A percentile compares a stretch with the other conserved stretches of the same genome.
Evolutionary conservation across 2,797 vertebrate genomes (phyloP).

Genomic region (Cyclura pinguis): DNA sequence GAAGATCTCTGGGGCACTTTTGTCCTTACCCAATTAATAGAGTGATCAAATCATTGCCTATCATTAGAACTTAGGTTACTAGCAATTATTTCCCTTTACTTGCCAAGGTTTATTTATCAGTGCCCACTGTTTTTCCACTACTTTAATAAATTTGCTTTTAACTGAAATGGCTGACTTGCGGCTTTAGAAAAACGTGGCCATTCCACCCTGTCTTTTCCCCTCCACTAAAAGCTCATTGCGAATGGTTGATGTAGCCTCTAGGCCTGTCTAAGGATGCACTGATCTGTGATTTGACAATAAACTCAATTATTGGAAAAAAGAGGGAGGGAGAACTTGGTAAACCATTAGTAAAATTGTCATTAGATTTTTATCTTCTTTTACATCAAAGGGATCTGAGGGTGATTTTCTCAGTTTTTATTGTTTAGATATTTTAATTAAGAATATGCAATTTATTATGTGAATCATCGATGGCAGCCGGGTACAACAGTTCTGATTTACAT

Average conservation of each 20-base stretch:
- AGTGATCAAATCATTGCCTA: conserved; percentile 69
- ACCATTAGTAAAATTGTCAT: conserved; percentile 64
- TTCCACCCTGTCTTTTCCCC: conserved; percentile 76
- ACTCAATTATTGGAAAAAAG: conserved; percentile 71
- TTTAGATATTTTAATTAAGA: conserved; percentile 75
- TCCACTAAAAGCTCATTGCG: conserved; percentile 65
- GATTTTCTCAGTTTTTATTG: conserved; percentile 72
- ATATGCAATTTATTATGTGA: conserved; percentile 65
- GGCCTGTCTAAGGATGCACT: conserved; percentile 60
- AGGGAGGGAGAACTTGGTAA: conserved; percentile 37
- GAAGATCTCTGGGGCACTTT: conserved; percentile 53
- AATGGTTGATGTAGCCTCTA: conserved; percentile 57
- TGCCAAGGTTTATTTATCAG: conserved; percentile 80
- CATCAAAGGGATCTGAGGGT: conserved; percentile 66
- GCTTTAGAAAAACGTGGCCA: conserved; percentile 79
- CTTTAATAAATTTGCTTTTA: conserved; percentile 80
- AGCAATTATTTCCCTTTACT: conserved; percentile 76
- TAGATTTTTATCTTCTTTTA: conserved; percentile 67
- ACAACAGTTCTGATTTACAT: conserved; percentile 70
- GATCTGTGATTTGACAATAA: conserved; percentile 76
- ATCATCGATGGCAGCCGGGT: conserved; percentile 57
- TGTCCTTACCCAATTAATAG: conserved; percentile 76
- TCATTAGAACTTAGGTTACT: conserved; percentile 72
- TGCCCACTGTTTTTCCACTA: conserved; percentile 69
- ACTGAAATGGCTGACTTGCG: conserved; percentile 76